Base-by-base conservation (phyloP, 2,888 invertebrate species). In the Nowickia ferox region DNA sequence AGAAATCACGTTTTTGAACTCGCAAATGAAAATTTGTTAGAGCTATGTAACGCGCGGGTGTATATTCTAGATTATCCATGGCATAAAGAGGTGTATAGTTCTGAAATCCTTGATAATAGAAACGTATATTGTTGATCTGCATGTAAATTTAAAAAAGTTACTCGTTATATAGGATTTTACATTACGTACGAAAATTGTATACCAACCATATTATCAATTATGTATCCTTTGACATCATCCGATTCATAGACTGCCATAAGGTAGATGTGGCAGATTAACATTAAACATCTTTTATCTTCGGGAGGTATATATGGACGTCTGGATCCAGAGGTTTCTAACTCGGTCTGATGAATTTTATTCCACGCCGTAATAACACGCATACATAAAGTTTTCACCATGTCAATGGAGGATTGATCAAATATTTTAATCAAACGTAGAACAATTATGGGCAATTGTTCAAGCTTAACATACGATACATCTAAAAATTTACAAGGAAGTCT, bases 51-150 rank as follows among this genome's bases (percentile, higher is more conserved):
- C 90, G 89, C 0, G 91, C 92, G 0, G 91, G 89, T 2, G 91
- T 91, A 61, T 89, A 88, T 51, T 87, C 84, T 15, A 87, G 53
- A 59, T 84, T 82, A 13, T 84, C 87, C 1, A 87, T 68, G 0
- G 87, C 57, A 55, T 65, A 69, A n/a, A 53, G n/a, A n/a, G 57
- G 69, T 2, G 51, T 55, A 10, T 77, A 78, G 9, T 66, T 69
- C 48, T 89, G 89, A 88, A 91, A 89, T 55, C 89, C 89, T 63
- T 89, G 90, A 53, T 87, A 84, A 77, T 91, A 91, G 69, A 92
- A 92, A 1, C 92, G 89, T 71, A 91, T 91, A 76, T 91, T 91
- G 88, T 90, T 89, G 87, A 91, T 89, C 91, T 91, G 69, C 1
- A 74, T 79, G 22, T 0, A 11, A n/a, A 30, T 9, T 22, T 19